A percentile compares a stretch with the other conserved stretches of the same genome.
phyloP scores from a whole-genome alignment of 1,140 invertebrate species.

The Plectrocnemia conspersa region DNA sequence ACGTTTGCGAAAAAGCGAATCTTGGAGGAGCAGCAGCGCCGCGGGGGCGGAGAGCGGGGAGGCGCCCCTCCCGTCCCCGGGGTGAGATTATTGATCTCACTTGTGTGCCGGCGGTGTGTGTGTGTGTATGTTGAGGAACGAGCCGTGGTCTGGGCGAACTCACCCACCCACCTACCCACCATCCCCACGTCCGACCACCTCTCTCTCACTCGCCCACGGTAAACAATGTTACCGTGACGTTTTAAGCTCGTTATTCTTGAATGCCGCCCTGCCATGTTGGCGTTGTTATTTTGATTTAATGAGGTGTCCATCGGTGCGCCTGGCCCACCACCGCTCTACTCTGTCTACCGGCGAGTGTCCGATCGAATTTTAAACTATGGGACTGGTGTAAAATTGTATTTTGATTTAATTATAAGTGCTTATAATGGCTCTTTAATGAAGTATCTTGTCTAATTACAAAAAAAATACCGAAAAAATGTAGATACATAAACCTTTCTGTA shows the following conservation, averaged over 20 bases:
- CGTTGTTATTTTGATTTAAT: constrained; percentile 34
- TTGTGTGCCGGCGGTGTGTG: constrained; percentile 30
- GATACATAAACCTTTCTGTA: too few species aligned
- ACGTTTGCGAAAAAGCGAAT: constrained; percentile 36
- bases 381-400: too few species aligned
- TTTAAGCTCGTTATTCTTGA: constrained; percentile 35
- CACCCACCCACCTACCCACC: too few species aligned
- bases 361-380: too few species aligned
- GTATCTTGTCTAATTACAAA: too few species aligned
- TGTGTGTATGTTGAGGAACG: constrained; percentile 20
- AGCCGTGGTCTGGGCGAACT: neutral
- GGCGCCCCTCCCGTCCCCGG: constrained; percentile 25
- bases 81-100: constrained; percentile 37
- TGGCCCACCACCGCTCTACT: too few species aligned
- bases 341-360: too few species aligned
- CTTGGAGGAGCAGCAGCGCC: constrained; percentile 25
- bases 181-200: constrained; percentile 8
- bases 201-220: constrained; percentile 16
- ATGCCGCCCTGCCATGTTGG: constrained; percentile 21
- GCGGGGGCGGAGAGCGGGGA: constrained; percentile 10
- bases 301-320: constrained; percentile 20
- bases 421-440: too few species aligned
- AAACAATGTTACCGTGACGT: constrained; percentile 35
- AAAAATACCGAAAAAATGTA: too few species aligned
- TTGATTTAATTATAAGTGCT: too few species aligned